phyloP scores from a whole-genome alignment of 2,113 vertebrate species.

The Cyrtonyx montezumae region DNA sequence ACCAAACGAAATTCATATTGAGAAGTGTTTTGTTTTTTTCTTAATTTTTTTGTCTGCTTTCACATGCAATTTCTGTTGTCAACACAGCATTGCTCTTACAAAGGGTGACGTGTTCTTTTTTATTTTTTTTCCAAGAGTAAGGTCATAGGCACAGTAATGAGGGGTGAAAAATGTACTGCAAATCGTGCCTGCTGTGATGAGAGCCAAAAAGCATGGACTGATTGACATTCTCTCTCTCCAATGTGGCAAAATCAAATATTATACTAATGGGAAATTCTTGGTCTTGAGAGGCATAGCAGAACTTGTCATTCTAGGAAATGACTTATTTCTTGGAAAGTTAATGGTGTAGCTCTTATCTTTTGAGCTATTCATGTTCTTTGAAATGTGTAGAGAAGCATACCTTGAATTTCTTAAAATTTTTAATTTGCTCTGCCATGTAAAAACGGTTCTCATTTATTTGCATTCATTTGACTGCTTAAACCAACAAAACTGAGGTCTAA shows the following conservation, averaged over 20 bases:
- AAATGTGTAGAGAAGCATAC: neutral
- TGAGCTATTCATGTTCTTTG: neutral
- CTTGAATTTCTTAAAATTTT: neutral
- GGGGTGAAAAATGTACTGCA: neutral
- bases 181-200: neutral
- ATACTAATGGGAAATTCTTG: neutral
- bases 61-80: conserved; percentile 17
- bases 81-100: conserved; percentile 44
- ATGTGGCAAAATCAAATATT: neutral
- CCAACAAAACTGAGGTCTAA: neutral
- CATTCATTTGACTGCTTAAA: conserved; percentile 17
- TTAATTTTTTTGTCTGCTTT: conserved; percentile 22
- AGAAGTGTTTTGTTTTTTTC: neutral
- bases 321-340: conserved; percentile 41
- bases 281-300: neutral
- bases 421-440: neutral
- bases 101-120: neutral
- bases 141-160: neutral
- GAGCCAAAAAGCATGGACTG: neutral
- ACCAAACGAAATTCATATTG: conserved; percentile 26
- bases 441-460: neutral
- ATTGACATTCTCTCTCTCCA: neutral
- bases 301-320: neutral
- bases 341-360: neutral
- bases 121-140: conserved; percentile 11